These are phyloP conservation scores for Micronycteris hirsuta DNA, from an alignment of 2,113 vertebrate species.

Conservation along the genomic window DNA sequence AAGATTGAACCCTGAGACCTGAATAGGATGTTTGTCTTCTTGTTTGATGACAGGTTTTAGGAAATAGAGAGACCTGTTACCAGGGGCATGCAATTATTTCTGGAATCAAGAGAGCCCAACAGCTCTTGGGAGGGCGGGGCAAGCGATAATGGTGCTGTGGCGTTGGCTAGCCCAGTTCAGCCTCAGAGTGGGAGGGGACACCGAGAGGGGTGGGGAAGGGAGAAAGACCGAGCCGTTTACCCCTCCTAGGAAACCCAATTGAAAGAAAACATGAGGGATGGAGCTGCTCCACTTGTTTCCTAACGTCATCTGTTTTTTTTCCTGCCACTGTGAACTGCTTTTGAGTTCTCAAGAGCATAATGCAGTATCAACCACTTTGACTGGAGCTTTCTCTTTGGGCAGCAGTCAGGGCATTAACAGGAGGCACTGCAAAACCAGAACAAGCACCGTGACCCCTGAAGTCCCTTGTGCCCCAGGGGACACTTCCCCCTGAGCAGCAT, in stretches of 20 bases:
- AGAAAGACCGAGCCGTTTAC: not conserved
- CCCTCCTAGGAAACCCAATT: not conserved
- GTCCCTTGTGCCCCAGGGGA: not conserved
- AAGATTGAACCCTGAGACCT: constrained; percentile 1
- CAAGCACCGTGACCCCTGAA: not conserved
- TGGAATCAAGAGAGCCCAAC: constrained; percentile 40
- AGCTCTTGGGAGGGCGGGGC: constrained; percentile 24
- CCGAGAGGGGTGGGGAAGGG: not conserved
- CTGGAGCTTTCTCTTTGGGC: constrained; percentile 4
- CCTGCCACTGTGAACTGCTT: constrained; percentile 37
- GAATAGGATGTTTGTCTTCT: constrained; percentile 51
- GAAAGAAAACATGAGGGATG: not conserved
- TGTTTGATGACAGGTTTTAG: constrained; percentile 66
- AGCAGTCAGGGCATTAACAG: not conserved
- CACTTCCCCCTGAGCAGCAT: not conserved
- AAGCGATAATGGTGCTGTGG: not conserved
- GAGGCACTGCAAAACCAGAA: not conserved
- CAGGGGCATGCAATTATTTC: constrained; percentile 61
- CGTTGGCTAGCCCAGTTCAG: constrained; percentile 21
- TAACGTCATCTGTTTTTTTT: not conserved
- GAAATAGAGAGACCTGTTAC: constrained; percentile 49
- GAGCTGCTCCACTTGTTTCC: not conserved
- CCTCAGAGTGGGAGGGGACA: not conserved
- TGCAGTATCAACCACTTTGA: constrained; percentile 9
- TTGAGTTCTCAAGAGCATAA: constrained; percentile 34